phyloP scores from a whole-genome alignment of 2,113 vertebrate genomes.

The Megalops atlanticus region DNA sequence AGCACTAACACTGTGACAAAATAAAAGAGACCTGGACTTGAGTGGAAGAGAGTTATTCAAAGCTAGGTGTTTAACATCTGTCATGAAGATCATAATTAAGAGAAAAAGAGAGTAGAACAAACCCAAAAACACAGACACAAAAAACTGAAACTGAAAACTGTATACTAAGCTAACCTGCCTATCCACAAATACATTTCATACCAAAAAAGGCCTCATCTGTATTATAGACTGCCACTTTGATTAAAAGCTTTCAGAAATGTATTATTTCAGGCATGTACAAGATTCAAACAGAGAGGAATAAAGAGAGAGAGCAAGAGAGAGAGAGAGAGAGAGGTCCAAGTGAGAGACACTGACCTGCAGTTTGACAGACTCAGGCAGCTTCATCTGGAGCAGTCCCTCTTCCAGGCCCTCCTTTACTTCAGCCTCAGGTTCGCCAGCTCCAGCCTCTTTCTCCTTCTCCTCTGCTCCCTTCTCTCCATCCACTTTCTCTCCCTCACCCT shows the following conservation, averaged over 20 bases:
- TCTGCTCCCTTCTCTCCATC: conserved; percentile 34
- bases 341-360: conserved; percentile 75
- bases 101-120: no score
- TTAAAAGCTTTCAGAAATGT: neutral
- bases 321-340: neutral
- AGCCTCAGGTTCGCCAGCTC: conserved; percentile 47
- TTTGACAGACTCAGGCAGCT: conserved; percentile 91
- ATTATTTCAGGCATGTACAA: neutral
- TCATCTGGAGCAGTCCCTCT: conserved; percentile 92
- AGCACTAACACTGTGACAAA: no score
- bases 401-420: conserved; percentile 69
- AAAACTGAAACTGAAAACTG: no score
- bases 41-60: no score
- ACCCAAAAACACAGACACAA: no score
- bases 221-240: no score
- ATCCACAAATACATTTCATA: no score
- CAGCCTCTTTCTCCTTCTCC: conserved; percentile 55
- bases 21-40: no score
- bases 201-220: no score
- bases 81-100: no score
- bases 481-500: conserved; percentile 31
- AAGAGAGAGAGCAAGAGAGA: neutral
- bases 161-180: no score
- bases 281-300: neutral
- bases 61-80: no score